Base-by-base conservation (phyloP, 2,888 invertebrate genomes). In the Eurytoma adleriae region DNA sequence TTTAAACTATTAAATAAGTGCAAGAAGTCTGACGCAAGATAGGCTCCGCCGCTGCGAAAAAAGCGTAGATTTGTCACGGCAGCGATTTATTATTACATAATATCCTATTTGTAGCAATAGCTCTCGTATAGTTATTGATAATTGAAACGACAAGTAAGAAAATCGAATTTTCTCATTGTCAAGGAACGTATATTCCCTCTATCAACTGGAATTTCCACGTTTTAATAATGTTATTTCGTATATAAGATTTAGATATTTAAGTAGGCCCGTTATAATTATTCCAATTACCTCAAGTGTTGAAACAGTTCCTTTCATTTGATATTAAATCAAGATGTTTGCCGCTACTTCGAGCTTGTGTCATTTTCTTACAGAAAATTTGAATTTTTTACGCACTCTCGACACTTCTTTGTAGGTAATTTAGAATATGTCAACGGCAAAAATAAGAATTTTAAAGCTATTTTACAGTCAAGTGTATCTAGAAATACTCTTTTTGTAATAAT, bases 251-350 rank as follows among this genome's bases (percentile, higher is more conserved):
- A 78, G 82, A n/a, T 48, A 24, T 72, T 83, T 85, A 84, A 84
- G 84, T 87, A 87, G 85, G 83, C 40, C 82, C 83, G 52, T 72
- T 76, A 78, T 70, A n/a, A 84, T 86, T 83, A 84, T 82, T 86
- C 84, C 84, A 85, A 89, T 89, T 89, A 89, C 89, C 89, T 89
- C 89, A 88, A 85, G 85, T 85, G 85, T 86, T 86, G 88, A 88
- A 86, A 89, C 85, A 89, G 88, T 89, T 88, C 89, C 89, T 88
- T 85, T 84, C 83, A 84, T 78, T 66, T 79, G 64, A 79, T 74
- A 64, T 73, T 64, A 61, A 70, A 74, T 27, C n/a, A 52, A 64
- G 30, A 24, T 18, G 18, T 78, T 73, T 64, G 69, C 54, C 56
- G 64, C 73, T 74, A 62, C 61, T 73, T 10, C 18, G 48, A 64